Base-by-base conservation (phyloP, 2,797 vertebrate species). In the Tragopan temminckii region DNA sequence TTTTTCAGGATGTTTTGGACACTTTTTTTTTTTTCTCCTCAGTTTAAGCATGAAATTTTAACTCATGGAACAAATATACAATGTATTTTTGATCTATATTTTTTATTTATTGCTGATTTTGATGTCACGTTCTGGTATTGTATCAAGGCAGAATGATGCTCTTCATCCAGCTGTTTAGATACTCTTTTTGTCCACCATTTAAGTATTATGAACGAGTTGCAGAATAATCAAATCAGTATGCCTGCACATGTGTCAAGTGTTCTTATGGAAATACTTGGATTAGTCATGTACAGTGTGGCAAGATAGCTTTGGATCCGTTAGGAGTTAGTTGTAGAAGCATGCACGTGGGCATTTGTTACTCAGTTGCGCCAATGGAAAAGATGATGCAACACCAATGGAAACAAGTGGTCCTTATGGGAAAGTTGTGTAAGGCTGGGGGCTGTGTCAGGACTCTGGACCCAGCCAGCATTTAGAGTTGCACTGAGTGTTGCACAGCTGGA, bases 41-140 rank as follows among this genome's bases (percentile, higher is more conserved):
- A 85, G 48, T 45, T 92, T 84, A 94, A 93, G 74, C 86, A 50
- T 81, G 79, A 90, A 48, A 58, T 2, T 12, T 76, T 86, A 79
- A 50, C 62, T 91, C 66, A 57, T 55, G 46, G 75, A 53, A 61
- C 43, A 76, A 43, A 38, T 7, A 84, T 57, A 42, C 38, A 70
- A 69, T 77, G 69, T 93, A 33, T 88, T 84, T 92, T 91, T 87
- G 27, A 70, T 86, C 89, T 94, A 13, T 95, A 33, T 85, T 92
- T 92, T 90, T 88, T 95, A 95, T 93, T 95, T 96, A 91, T 95
- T 95, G 81, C 68, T 90, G 83, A 94, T 87, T 48, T 40, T 92
- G 31, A 58, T 94, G 70, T 89, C 83, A 38, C 35, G 33, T 70
- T 92, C 88, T 92, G 71, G 57, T 72, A 77, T 75, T 10, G 42